Evolutionary conservation across 2,888 invertebrate genomes (phyloP).

Genomic region (Ctena decussata): DNA sequence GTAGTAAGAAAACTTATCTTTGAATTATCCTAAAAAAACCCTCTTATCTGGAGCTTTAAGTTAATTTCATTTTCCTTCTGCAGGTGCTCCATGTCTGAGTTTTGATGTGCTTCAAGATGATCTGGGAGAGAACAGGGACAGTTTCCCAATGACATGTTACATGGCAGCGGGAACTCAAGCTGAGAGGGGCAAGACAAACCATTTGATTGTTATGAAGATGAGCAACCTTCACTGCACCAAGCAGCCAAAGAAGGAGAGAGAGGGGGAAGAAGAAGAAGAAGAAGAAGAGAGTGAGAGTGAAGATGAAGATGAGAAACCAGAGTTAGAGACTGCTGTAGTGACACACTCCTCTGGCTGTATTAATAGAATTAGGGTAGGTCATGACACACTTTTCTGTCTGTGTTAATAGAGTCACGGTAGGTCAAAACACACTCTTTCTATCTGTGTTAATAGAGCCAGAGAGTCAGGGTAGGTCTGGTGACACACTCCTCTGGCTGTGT

Average conservation of each 20-base stretch:
- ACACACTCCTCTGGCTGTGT: constrained; percentile 87
- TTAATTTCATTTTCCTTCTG: background rate
- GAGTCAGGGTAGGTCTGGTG: constrained; percentile 80
- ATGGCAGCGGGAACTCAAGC: constrained; percentile 97
- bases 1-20: too few species aligned
- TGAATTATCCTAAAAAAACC: too few species aligned
- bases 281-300: constrained; percentile 87
- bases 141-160: constrained; percentile 94
- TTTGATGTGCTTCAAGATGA: constrained; percentile 97
- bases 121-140: constrained; percentile 90
- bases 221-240: constrained; percentile 84
- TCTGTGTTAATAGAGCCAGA: too few species aligned
- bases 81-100: constrained; percentile 97
- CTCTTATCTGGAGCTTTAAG: too few species aligned
- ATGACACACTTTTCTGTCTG: too few species aligned
- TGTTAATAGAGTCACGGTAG: too few species aligned
- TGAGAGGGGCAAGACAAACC: constrained; percentile 87
- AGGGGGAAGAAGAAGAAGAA: constrained; percentile 90
- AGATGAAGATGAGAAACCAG: constrained; percentile 91
- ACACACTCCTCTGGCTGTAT: constrained; percentile 92
- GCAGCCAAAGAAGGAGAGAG: constrained; percentile 75
- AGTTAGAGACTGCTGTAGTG: constrained; percentile 89
- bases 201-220: constrained; percentile 89
- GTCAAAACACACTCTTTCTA: too few species aligned
- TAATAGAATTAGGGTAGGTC: constrained; percentile 94